A percentile compares a stretch with the other conserved stretches of the same genome.
Evolutionary conservation across 2,888 invertebrate species (phyloP).

Genomic region (Thera britannica): DNA sequence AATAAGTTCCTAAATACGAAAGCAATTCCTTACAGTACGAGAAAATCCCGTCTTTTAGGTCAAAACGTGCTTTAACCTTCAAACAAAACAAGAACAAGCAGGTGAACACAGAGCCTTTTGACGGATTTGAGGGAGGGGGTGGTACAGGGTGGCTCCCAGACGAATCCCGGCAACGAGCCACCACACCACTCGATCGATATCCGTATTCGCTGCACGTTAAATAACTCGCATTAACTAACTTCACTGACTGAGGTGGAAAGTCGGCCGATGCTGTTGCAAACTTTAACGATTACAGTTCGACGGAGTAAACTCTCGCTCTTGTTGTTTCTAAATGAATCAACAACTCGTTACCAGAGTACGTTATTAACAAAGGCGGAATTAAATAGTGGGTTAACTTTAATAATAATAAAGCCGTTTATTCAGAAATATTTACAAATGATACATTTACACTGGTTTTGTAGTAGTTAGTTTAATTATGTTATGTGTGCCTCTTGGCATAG

Average conservation of each 20-base stretch:
- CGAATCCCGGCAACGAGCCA: conserved; percentile 79
- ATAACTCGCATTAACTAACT: conserved; percentile 80
- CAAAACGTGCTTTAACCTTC: conserved; percentile 81
- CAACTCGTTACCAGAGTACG: conserved; percentile 51
- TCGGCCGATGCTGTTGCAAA: conserved; percentile 80
- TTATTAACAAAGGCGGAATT: conserved; percentile 39
- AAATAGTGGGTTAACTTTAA: conserved; percentile 22
- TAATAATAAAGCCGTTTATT: conserved; percentile 15
- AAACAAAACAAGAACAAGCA: conserved; percentile 82
- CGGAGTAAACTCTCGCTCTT: conserved; percentile 63
- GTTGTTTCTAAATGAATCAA: conserved; percentile 70
- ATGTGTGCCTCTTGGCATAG: too few species aligned
- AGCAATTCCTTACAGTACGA: conserved; percentile 37
- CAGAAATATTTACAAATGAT: too few species aligned
- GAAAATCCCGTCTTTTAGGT: conserved; percentile 59
- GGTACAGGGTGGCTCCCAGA: conserved; percentile 67
- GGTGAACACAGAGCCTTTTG: conserved; percentile 72
- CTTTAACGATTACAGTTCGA: conserved; percentile 77
- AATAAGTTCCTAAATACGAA: conserved; percentile 24
- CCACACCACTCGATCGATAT: conserved; percentile 80
- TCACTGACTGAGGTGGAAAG: conserved; percentile 72
- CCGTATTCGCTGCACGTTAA: conserved; percentile 76
- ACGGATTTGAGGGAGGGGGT: conserved; percentile 46
- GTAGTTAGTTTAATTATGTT: too few species aligned
- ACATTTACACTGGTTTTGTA: too few species aligned